Percentiles rank a stretch among this genome's conserved stretches.
These are phyloP conservation scores for Eciton burchellii DNA, from an alignment of 1,140 invertebrate genomes.

Conservation along the genomic window DNA sequence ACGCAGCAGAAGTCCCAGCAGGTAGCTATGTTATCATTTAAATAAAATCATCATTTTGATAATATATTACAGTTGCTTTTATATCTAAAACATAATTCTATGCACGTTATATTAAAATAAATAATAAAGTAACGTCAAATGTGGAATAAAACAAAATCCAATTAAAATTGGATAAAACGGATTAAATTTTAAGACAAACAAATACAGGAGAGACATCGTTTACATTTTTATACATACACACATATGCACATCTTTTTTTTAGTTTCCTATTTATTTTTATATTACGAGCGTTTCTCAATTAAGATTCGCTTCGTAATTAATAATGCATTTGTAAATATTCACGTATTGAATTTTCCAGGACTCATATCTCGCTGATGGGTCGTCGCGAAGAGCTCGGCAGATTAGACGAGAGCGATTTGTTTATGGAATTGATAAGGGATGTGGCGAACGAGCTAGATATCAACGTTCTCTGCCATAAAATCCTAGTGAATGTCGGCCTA, in stretches of 20 bases:
- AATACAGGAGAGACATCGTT: too few species aligned
- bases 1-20: constrained; percentile 86
- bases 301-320: not conserved
- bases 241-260: not conserved
- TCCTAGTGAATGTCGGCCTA: constrained; percentile 95
- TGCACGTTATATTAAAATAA: constrained; percentile 5
- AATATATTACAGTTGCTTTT: not conserved
- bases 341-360: constrained; percentile 66
- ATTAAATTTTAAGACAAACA: not conserved
- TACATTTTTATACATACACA: not conserved
- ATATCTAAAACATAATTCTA: too few species aligned
- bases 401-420: constrained; percentile 92
- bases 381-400: constrained; percentile 87
- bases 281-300: not conserved
- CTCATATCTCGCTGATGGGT: constrained; percentile 81
- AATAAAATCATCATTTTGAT: not conserved
- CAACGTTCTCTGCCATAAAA: constrained; percentile 97
- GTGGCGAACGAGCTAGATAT: constrained; percentile 97
- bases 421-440: constrained; percentile 97
- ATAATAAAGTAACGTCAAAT: not conserved
- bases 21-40: constrained; percentile 80
- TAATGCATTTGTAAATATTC: too few species aligned
- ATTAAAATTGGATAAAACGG: not conserved
- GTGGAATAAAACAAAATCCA: too few species aligned
- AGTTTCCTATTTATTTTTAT: not conserved